These are phyloP conservation scores for Gymnarchus niloticus DNA, from an alignment of 2,113 vertebrate species.

Conservation along the genomic window DNA sequence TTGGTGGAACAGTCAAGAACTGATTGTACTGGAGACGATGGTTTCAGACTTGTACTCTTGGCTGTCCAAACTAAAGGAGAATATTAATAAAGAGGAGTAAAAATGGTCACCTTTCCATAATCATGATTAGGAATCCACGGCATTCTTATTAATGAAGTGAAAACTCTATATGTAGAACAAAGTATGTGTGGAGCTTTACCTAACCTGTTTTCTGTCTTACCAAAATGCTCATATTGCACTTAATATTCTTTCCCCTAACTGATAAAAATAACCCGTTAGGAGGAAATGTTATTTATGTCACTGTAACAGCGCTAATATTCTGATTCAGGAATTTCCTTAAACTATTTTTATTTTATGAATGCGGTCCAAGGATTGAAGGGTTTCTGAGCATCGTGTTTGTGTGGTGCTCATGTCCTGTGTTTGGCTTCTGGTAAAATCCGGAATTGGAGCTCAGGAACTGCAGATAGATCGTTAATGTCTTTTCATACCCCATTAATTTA, in stretches of 20 bases:
- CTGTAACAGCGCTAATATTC: not conserved
- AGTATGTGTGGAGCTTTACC: not conserved
- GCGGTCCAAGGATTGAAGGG: not conserved
- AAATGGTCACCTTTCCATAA: not conserved
- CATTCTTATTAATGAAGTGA: no score
- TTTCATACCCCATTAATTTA: not conserved
- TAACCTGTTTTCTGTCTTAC: not conserved
- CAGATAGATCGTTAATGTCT: no score
- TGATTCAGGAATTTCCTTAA: slow-evolving; percentile 8
- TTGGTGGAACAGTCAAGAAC: not conserved
- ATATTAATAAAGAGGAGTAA: not conserved
- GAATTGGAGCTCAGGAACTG: not conserved
- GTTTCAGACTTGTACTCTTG: not conserved
- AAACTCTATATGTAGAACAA: not conserved
- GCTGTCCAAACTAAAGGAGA: not conserved
- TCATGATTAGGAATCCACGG: no score
- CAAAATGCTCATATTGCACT: not conserved
- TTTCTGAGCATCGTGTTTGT: not conserved
- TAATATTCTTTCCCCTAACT: not conserved
- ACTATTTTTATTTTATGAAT: not conserved
- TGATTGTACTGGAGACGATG: not conserved
- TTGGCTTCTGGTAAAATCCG: not conserved
- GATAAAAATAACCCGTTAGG: not conserved
- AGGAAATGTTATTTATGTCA: slow-evolving; percentile 3
- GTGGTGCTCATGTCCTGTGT: not conserved